Base-by-base conservation (phyloP, 2,113 vertebrate genomes). In the Sylvicapra grimmia region DNA sequence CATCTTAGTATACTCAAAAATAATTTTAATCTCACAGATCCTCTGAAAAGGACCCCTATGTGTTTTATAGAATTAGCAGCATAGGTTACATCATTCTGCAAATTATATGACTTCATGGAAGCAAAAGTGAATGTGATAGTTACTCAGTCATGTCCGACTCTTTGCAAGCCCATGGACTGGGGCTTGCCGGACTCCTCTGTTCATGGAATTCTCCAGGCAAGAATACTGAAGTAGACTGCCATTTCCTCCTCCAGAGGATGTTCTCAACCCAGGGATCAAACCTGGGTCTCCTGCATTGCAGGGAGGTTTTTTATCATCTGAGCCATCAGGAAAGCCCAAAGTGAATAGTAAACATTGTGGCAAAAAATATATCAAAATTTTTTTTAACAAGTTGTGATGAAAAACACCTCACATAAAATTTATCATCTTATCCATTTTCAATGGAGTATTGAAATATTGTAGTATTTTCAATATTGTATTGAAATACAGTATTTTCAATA, bases 61-160 rank as follows among this genome's bases (percentile, higher is more conserved):
- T 6, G 49, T 77, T 23, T 79, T 15, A 31, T 47, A 61, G 12
- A 90, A 53, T n/a, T 21, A n/a, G 11, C 5, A n/a, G 31, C n/a
- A 33, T 92, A 84, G 5, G 77, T 12, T 11, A 56, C 6, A 88
- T 5, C 36, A 92, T 56, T 53, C 44, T 80, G 15, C 3, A 58
- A 86, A 90, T 86, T 61, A 75, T 89, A 11, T 44, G 53, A 25
- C 11, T 83, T 83, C 31, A n/a, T 58, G 87, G 61, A 90, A 77
- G 51, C 23, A 56, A 92, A 80, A 4, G 9, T 83, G 54, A 63
- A 72, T 40, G 36, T 40, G n/a, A 6, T 75, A 75, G 10, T 40
- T 23, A 75, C 1, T 13, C 36, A 13, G 36, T 25, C 19, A 40
- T 25, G 19, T 40, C 19, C 0, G 10, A 75, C n/a, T 75, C n/a